Evolutionary conservation across 2,888 invertebrate species (phyloP).

Genomic region (Tortricodes alternella): DNA sequence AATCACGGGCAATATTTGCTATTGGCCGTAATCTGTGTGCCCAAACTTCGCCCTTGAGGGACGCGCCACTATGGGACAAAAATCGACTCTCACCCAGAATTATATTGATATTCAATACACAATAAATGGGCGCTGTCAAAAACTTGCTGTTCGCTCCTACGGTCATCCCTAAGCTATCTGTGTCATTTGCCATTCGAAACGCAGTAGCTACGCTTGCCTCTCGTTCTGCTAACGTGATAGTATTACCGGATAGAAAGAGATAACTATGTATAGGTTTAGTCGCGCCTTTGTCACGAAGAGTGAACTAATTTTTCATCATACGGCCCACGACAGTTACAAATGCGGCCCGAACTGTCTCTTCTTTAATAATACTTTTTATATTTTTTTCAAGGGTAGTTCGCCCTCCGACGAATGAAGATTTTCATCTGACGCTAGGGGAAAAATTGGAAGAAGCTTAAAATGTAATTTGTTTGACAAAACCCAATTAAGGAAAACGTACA

Average conservation of each 20-base stretch:
- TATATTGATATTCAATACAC: conserved; percentile 84
- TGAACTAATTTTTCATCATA: conserved; percentile 84
- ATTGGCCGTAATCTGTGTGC: conserved; percentile 77
- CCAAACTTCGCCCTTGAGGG: conserved; percentile 71
- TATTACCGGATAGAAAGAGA: conserved; percentile 55
- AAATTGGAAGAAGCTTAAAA: conserved; percentile 74
- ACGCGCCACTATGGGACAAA: conserved; percentile 73
- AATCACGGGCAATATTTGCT: conserved; percentile 78
- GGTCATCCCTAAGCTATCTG: conserved; percentile 83
- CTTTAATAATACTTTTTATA: conserved; percentile 83
- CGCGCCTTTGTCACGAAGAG: conserved; percentile 80
- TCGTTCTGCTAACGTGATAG: conserved; percentile 44
- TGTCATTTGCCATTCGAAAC: conserved; percentile 82
- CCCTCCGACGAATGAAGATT: conserved; percentile 76
- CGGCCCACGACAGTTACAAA: conserved; percentile 83
- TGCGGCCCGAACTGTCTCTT: conserved; percentile 82
- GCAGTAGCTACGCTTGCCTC: conserved; percentile 58
- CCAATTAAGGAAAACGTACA: conserved; percentile 52
- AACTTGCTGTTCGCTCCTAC: conserved; percentile 83
- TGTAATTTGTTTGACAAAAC: conserved; percentile 68
- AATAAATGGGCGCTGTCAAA: conserved; percentile 82
- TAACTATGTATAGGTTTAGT: conserved; percentile 70
- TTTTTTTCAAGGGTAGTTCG: conserved; percentile 78
- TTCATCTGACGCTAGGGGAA: conserved; percentile 68
- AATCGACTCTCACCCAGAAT: conserved; percentile 81